phyloP scores from a whole-genome alignment of 2,113 vertebrate species.

The Tetraodon nigroviridis region DNA sequence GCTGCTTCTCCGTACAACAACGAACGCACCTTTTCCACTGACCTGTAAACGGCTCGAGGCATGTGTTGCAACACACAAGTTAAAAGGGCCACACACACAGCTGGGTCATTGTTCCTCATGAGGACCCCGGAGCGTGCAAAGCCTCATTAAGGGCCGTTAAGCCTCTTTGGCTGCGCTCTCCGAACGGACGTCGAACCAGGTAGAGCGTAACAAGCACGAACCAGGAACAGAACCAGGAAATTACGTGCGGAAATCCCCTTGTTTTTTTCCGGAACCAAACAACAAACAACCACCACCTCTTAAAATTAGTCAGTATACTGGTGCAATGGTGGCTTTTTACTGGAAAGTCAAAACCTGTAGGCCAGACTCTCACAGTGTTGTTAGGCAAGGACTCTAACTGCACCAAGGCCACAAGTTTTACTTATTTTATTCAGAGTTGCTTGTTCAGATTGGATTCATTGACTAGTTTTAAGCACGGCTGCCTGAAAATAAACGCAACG shows the following conservation, averaged over 20 bases:
- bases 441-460: no score
- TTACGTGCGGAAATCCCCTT: conserved; percentile 31
- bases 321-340: no score
- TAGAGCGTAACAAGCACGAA: conserved; percentile 3
- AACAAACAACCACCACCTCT: neutral
- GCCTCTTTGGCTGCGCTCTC: conserved; percentile 59
- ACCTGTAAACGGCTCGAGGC: conserved; percentile 35
- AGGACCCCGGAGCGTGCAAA: conserved; percentile 42
- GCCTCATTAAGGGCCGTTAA: conserved; percentile 58
- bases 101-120: conserved; percentile 55
- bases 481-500: no score
- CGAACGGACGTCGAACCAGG: conserved; percentile 43
- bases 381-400: neutral
- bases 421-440: no score
- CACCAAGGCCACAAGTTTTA: no score
- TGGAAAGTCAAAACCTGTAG: no score
- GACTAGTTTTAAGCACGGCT: no score
- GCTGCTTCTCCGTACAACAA: conserved; percentile 13
- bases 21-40: conserved; percentile 21
- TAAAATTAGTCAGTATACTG: no score
- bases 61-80: conserved; percentile 14
- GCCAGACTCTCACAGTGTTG: neutral
- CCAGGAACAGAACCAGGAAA: neutral
- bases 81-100: conserved; percentile 47
- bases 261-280: conserved; percentile 1